Evolutionary conservation across 37 sponge, comb jelly and placozoan genomes (phyloP).

Genomic region (Mnemiopsis leidyi): DNA sequence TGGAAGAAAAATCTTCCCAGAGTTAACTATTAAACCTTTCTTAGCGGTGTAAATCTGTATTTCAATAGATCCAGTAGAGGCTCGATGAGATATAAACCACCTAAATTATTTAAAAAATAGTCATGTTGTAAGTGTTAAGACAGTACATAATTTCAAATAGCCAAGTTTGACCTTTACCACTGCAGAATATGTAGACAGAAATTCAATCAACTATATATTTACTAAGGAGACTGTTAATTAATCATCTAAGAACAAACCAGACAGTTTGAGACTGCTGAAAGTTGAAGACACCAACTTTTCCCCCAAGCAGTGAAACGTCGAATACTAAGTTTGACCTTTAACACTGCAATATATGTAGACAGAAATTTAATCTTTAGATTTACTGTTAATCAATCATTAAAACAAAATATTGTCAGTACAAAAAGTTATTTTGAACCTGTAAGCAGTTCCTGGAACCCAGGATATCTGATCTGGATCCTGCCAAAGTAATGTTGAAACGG

Average conservation of each 20-base stretch:
- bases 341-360: too few species aligned
- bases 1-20: background rate
- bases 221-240: background rate
- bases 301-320: background rate
- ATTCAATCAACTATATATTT: too few species aligned
- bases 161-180: too few species aligned
- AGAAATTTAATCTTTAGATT: too few species aligned
- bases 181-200: too few species aligned
- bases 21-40: background rate
- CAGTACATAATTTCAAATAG: too few species aligned
- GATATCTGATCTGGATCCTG: conserved; percentile 35
- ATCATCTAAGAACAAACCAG: background rate
- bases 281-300: conserved; percentile 7
- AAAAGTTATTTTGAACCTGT: conserved; percentile 62
- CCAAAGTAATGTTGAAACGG: conserved; percentile 25
- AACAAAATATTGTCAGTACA: too few species aligned
- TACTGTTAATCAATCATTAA: too few species aligned
- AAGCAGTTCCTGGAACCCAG: conserved; percentile 62
- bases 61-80: conserved; percentile 7
- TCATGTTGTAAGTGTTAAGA: too few species aligned
- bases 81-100: conserved; percentile 39
- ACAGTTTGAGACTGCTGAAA: conserved; percentile 26
- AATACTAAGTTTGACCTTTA: too few species aligned
- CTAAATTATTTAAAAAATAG: too few species aligned
- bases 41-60: background rate